These are phyloP conservation scores for Sorex maritimensis DNA, from an alignment of 2,797 vertebrate genomes.

Conservation along the genomic window DNA sequence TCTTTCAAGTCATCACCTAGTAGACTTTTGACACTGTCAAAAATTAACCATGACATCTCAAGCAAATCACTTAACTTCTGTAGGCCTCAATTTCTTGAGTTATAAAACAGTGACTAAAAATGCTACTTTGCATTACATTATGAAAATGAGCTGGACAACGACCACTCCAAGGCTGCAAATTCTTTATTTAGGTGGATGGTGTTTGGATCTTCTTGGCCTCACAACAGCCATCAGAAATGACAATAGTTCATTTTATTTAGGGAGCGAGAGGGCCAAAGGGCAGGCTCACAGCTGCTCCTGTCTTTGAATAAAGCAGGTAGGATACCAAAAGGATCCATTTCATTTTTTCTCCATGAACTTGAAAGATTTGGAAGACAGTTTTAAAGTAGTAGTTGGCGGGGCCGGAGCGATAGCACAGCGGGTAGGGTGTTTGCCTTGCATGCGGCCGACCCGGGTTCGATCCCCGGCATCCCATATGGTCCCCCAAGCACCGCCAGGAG, in stretches of 20 bases:
- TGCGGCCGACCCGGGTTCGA: no score
- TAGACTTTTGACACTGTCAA: slow-evolving; percentile 40
- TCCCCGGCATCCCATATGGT: no score
- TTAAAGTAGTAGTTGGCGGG: slow-evolving; percentile 38
- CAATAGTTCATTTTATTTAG: background rate
- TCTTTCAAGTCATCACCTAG: background rate
- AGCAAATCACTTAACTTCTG: slow-evolving; percentile 52
- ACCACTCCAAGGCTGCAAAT: background rate
- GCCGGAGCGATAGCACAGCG: no score
- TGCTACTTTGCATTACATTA: slow-evolving; percentile 23
- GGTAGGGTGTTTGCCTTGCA: no score
- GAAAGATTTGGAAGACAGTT: slow-evolving; percentile 13
- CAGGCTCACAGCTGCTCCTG: background rate
- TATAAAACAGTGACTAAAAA: slow-evolving; percentile 63
- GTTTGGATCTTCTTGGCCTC: background rate
- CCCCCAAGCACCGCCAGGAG: no score
- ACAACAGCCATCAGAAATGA: background rate
- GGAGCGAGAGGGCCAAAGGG: background rate
- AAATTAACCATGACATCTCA: slow-evolving; percentile 62
- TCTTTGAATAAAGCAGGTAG: background rate
- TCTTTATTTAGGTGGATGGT: slow-evolving; percentile 16
- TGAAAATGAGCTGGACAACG: slow-evolving; percentile 12
- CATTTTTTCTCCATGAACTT: background rate
- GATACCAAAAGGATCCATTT: slow-evolving; percentile 20
- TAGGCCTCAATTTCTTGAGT: slow-evolving; percentile 30